Evolutionary conservation across 2,888 invertebrate genomes (phyloP), one percentile per base, ranked within the genome.

Genomic region (Callyntrura sp.): DNA sequence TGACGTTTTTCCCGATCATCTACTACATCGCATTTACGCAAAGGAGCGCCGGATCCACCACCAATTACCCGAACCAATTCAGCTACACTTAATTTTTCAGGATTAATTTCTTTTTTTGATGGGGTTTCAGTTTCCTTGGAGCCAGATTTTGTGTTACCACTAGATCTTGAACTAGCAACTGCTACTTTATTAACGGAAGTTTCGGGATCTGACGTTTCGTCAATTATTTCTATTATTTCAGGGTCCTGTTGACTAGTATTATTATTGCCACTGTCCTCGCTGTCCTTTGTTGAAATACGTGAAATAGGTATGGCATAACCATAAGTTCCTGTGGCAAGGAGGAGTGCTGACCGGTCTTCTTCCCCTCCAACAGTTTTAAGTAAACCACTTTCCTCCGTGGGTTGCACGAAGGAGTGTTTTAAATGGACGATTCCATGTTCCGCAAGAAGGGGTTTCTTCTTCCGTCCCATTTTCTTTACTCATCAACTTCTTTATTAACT

Each of bases 61-160:
- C 93, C 93, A 88, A 93, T 93, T 0, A 90, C 90, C n/a, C 93
- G 23, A 0, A 93, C 93, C 17, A 93, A 76, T 48, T 93, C 91
- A 1, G 92, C 92, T 2, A 93, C 93, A n/a, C 90, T 89, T 9
- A 92, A 43, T 14, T 90, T 84, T 60, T 92, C 90, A n/a, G 87
- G 90, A 79, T 89, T 89, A 8, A 89, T 73, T n/a, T 76, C 81
- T 48, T 79, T 79, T 51, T 43, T 88, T 0, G 2, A 14, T 3
- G 25, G 2, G 9, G 78, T 78, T 86, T 92, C 55, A 14, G 43
- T 2, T 0, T 45, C 20, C 35, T 62, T 81, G 14, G 0, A 3
- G 25, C 28, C 65, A 17, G 45, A 9, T 73, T 14, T 73, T 12
- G 20, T 65, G 28, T n/a, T 65, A 23, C 23, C 5, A 20, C 25